Evolutionary conservation across 2,888 invertebrate species (phyloP), one percentile per base, ranked within the genome.

Genomic region (Meiosimyza decipiens): DNA sequence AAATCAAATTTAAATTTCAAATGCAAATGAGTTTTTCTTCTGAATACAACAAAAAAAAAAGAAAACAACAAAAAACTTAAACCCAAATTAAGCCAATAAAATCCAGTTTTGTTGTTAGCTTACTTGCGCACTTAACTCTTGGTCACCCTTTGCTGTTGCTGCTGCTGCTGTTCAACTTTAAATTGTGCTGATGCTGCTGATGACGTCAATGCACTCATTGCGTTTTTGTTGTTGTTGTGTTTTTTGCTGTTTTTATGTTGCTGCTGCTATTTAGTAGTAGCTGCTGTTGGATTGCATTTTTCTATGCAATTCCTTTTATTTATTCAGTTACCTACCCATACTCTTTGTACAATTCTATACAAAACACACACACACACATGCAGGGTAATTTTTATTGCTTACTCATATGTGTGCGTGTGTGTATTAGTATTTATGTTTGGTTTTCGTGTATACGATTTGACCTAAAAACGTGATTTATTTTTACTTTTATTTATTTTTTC

Each of bases 401-500:
- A 22, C 76, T 75, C 75, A 78, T 68, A 75, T 63, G 63, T 67
- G 13, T 66, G n/a, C 15, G 66, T 63, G 18, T 51, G 67, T 40
- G 52, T 63, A n/a, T 68, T 51, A 6, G 54, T 50, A 22, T 70
- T 5, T 63, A 47, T 64, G 57, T 67, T 63, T 74, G 65, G 52
- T 79, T 80, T 74, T 81, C 76, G 78, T 80, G 81, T 80, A 77
- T 77, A 76, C 77, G 78, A 79, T 80, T 82, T 83, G 83, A 82
- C 82, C 83, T 72, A 83, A 79, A 83, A 72, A 73, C 81, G 77
- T 75, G 76, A 80, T 78, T 80, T 82, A 79, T 81, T 79, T 80
- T 78, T 79, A 77, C 74, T 71, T 74, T 72, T 49, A 67, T 59
- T 57, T 71, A 28, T 76, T 80, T 78, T 76, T 78, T 71, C 51